phyloP scores from a whole-genome alignment of 2,113 vertebrate genomes.

The Smithornis capensis region DNA sequence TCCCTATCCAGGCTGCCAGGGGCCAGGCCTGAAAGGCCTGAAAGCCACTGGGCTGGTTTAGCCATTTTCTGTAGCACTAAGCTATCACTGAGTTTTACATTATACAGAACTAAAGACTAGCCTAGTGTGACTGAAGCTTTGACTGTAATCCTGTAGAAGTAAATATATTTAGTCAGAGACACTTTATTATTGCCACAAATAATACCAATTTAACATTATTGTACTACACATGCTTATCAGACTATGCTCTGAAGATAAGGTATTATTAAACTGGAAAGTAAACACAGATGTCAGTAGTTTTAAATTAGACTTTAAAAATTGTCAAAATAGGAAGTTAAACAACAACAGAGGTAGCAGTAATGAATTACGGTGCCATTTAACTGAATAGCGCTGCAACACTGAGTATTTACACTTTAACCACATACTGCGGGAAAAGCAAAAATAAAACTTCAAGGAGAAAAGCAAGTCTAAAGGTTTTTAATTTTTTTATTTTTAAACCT shows the following conservation, averaged over 20 bases:
- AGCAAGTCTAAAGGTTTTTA: not conserved
- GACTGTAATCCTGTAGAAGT: not conserved
- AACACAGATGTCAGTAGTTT: conserved; percentile 71
- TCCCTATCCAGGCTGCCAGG: not conserved
- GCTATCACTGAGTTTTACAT: not conserved
- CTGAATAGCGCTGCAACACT: not conserved
- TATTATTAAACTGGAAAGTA: conserved; percentile 59
- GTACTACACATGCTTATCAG: conserved; percentile 46
- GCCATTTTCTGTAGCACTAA: not conserved
- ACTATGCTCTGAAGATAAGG: conserved; percentile 52
- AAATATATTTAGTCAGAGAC: conserved; percentile 3
- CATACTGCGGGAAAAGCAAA: not conserved
- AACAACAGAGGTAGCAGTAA: conserved; percentile 39
- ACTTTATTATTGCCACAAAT: not conserved
- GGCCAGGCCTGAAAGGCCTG: not conserved
- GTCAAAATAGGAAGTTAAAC: conserved; percentile 63
- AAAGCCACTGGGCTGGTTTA: not conserved
- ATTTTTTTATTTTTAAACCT: not conserved
- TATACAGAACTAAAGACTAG: not conserved
- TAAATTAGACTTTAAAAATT: conserved; percentile 57
- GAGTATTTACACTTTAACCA: not conserved
- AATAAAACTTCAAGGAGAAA: not conserved
- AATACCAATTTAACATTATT: conserved; percentile 30
- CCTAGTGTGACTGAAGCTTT: not conserved
- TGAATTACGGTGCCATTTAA: conserved; percentile 22